phyloP scores from a whole-genome alignment of 2,888 invertebrate species.

The Scaptomyza tumidula region DNA sequence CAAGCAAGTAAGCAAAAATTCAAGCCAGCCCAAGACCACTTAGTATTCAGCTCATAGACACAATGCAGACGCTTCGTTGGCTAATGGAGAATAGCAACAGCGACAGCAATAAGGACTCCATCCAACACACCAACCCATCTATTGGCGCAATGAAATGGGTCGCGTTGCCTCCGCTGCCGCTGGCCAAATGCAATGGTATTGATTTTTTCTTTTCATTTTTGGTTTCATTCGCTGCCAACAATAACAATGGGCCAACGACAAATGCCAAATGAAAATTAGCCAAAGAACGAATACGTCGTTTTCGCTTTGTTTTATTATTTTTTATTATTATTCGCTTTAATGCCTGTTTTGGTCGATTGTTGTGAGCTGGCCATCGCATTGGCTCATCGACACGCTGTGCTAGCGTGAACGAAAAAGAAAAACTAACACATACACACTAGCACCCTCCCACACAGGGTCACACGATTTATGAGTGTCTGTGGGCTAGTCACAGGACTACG shows the following conservation, averaged over 20 bases:
- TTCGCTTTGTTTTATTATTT: constrained; percentile 28
- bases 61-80: constrained; percentile 26
- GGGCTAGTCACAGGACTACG: constrained; percentile 65
- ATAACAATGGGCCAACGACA: constrained; percentile 18
- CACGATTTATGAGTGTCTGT: constrained; percentile 35
- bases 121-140: constrained; percentile 12
- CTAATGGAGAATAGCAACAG: constrained; percentile 45
- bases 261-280: constrained; percentile 68
- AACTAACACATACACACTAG: constrained; percentile 45
- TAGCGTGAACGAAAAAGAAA: constrained; percentile 62
- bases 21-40: constrained; percentile 54
- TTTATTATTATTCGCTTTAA: constrained; percentile 62
- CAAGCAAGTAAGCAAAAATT: constrained; percentile 15
- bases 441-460: constrained; percentile 12
- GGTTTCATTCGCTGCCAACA: constrained; percentile 62
- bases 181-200: constrained; percentile 75
- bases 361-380: constrained; percentile 40
- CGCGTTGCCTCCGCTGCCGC: constrained; percentile 38
- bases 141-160: constrained; percentile 26
- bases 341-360: constrained; percentile 60
- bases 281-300: constrained; percentile 60
- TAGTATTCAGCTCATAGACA: constrained; percentile 67
- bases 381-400: too few species aligned
- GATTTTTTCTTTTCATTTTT: constrained; percentile 68
- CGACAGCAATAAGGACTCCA: constrained; percentile 25